phyloP scores from a whole-genome alignment of 2,113 vertebrate species.

The Excalfactoria chinensis region DNA sequence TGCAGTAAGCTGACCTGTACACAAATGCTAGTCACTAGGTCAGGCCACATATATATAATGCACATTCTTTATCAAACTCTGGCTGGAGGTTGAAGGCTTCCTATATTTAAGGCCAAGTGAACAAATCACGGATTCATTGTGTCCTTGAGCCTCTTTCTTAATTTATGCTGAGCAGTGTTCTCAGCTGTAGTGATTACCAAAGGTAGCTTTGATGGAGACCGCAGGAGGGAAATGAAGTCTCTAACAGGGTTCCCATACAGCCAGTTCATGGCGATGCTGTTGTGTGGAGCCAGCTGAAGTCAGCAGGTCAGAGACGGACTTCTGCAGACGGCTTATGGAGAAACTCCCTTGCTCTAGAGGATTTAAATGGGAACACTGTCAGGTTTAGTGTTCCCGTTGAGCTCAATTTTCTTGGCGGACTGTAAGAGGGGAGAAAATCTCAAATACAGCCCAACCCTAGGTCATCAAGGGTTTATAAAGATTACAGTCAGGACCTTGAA shows the following conservation, averaged over 20 bases:
- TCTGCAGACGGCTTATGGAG: not conserved
- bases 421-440: constrained; percentile 10
- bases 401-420: constrained; percentile 50
- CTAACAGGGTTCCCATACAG: constrained; percentile 41
- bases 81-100: not conserved
- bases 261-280: constrained; percentile 11
- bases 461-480: constrained; percentile 42
- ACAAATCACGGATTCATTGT: not conserved
- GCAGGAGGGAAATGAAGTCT: constrained; percentile 53
- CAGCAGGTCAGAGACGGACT: constrained; percentile 27
- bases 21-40: not conserved
- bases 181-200: constrained; percentile 45
- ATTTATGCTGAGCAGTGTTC: constrained; percentile 50
- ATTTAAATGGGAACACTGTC: constrained; percentile 53
- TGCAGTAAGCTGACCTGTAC: not conserved
- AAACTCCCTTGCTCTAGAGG: constrained; percentile 30
- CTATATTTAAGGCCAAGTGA: not conserved
- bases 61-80: not conserved
- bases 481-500: constrained; percentile 39
- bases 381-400: constrained; percentile 37
- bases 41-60: not conserved
- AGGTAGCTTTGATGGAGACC: constrained; percentile 43
- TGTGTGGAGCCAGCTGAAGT: constrained; percentile 30
- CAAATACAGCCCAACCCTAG: constrained; percentile 19
- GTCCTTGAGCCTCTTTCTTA: constrained; percentile 35